Evolutionary conservation across 64 coral and sea anemone species (phyloP), one percentile per base, ranked within the genome.

Genomic region (Astreopora myriophthalma): DNA sequence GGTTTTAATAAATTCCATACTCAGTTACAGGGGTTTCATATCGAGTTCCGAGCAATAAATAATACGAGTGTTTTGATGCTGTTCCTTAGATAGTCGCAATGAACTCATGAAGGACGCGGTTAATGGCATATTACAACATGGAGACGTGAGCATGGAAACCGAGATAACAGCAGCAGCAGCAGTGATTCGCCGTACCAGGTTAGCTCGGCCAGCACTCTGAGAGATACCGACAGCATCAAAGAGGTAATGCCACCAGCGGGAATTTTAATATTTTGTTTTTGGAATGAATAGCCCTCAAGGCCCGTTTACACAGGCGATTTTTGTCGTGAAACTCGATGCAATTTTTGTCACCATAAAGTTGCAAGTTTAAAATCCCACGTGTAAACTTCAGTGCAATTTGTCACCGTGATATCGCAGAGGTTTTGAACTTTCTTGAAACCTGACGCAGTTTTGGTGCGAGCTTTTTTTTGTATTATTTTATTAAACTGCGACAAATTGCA

Each of bases 161-260:
- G 69, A 22, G 40, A 76, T 4, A 71, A 57, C 82, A 85, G 57
- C 24, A 94, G 69, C 65, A 66, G 65, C 23, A 51, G 62, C 31
- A 88, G 82, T 39, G 74, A 80, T 35, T 85, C 93, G 14, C 63
- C 60, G 22, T 39, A 94, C 48, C 88, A 92, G 14, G 69, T 68
- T 0, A 93, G 91, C 48, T 58, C 76, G 23, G 87, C 74, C 20
- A 94, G 95, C 25, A 96, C 95, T 69, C 52, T 96, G 9, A 52
- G 87, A 51, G 95, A 96, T 57, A 90, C 95, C 48, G 87, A 93
- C 8, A 91, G 93, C 42, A 96, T 96, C 13, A 93, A 65, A 79
- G 91, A 96, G 95, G 95, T 96, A 85, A 61, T 6, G 2, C 32
- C 33, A 32, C 11, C 12, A 19, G 10, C 16, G 17, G 12, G 17